Evolutionary conservation across 2,113 vertebrate genomes (phyloP).

Genomic region (Notothenia coriiceps): DNA sequence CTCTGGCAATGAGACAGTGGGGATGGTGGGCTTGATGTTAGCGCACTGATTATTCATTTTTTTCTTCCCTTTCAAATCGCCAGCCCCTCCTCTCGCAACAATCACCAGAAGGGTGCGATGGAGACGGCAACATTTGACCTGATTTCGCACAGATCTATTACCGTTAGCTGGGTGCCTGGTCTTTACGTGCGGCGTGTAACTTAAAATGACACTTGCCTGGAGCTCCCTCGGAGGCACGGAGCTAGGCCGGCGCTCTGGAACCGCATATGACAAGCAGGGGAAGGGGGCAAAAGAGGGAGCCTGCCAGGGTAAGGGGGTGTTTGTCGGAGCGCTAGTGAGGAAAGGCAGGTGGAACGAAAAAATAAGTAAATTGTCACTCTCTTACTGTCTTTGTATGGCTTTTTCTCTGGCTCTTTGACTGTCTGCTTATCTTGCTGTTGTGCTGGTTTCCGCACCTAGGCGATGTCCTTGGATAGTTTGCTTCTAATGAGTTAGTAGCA

Average conservation of each 20-base stretch:
- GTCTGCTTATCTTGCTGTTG: slow-evolving; percentile 27
- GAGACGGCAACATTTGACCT: slow-evolving; percentile 88
- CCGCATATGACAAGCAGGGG: slow-evolving; percentile 90
- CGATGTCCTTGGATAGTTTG: slow-evolving; percentile 56
- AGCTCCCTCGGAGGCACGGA: slow-evolving; percentile 92
- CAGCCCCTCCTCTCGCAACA: slow-evolving; percentile 67
- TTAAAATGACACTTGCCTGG: slow-evolving; percentile 97
- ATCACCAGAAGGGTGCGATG: slow-evolving; percentile 72
- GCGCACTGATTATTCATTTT: slow-evolving; percentile 72
- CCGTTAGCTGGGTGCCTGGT: slow-evolving; percentile 89
- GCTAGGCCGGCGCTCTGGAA: slow-evolving; percentile 92
- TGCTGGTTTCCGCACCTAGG: slow-evolving; percentile 45
- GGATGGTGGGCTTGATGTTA: slow-evolving; percentile 45
- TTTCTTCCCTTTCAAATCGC: slow-evolving; percentile 75
- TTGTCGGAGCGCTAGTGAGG: slow-evolving; percentile 43
- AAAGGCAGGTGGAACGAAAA: slow-evolving; percentile 11
- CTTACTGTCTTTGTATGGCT: neutral
- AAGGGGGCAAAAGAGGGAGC: slow-evolving; percentile 48
- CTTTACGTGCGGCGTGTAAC: slow-evolving; percentile 91
- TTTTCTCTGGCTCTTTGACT: slow-evolving; percentile 25
- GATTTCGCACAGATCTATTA: slow-evolving; percentile 97
- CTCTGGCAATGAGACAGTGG: slow-evolving; percentile 42
- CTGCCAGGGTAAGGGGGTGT: slow-evolving; percentile 59
- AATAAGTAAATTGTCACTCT: slow-evolving; percentile 35
- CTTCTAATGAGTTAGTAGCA: slow-evolving; percentile 42